These are phyloP conservation scores for Coryphaenoides rupestris DNA, from an alignment of 2,113 vertebrate genomes.

Conservation along the genomic window DNA sequence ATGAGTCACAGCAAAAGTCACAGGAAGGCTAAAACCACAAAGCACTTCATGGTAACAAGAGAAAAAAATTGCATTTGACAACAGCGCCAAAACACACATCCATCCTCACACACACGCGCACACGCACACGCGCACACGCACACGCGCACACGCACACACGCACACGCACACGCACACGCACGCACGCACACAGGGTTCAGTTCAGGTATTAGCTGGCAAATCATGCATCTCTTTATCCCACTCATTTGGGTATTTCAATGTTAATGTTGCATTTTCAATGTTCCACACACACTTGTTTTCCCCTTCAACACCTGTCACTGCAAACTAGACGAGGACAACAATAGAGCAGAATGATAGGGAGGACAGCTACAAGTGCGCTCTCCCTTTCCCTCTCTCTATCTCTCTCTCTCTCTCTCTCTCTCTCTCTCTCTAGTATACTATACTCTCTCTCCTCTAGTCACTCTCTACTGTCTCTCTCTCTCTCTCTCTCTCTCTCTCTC, in stretches of 20 bases:
- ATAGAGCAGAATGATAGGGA: background rate
- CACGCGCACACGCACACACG: no score
- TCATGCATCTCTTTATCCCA: background rate
- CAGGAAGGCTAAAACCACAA: background rate
- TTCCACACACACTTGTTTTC: background rate
- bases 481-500: no score
- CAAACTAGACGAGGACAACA: background rate
- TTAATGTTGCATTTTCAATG: conserved; percentile 34
- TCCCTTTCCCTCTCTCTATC: background rate
- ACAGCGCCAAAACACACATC: conserved; percentile 10
- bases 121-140: conserved; percentile 1
- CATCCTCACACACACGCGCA: conserved; percentile 1
- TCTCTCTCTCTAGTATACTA: no score
- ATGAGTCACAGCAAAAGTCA: background rate
- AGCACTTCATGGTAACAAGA: conserved; percentile 9
- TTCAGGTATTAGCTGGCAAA: background rate
- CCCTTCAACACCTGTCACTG: background rate
- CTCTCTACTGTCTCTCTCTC: no score
- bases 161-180: background rate
- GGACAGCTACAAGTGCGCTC: background rate
- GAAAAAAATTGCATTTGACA: conserved; percentile 42
- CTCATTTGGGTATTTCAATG: conserved; percentile 20
- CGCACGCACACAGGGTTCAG: background rate
- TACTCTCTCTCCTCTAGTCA: no score
- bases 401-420: background rate